Evolutionary conservation across 2,113 vertebrate genomes (phyloP), one percentile per base, ranked within the genome.

Genomic region (Chaetorhynchus papuensis): DNA sequence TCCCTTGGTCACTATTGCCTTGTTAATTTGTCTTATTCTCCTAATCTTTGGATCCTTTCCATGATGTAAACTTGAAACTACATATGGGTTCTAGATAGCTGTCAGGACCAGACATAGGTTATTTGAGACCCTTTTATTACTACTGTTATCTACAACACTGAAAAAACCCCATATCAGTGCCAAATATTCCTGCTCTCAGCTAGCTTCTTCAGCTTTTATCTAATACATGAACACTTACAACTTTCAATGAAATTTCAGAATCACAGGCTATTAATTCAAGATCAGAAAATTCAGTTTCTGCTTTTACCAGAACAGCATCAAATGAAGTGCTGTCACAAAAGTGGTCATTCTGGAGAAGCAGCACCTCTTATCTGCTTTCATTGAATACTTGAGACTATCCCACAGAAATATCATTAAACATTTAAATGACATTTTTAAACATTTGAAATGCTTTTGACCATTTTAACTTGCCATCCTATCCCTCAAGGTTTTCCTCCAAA

Each of bases 281-380:
- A 66, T 1, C 30, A 74, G n/a, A 44, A 89, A 66, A 26, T 86
- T 71, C 65, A 79, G 52, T 30, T 78, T 23, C 3, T 64, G 31
- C 21, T 52, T 85, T 74, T 22, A 71, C 15, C 41, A 68, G 24
- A 75, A 30, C 9, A 82, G 11, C 10, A 82, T 5, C 31, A 66
- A 45, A 77, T 57, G 22, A 93, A 74, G 18, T 28, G 50, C 19
- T 45, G 63, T 35, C 44, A 94, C 26, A 79, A 57, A 94, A 91
- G 6, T 9, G 10, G 54, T 50, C 68, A 39, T 70, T 56, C 64
- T 77, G 22, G 11, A 65, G 37, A 89, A 65, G n/a, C 2, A 65
- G 59, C 11, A 33, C 9, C 26, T 66, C 20, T 42, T 78, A 74
- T 9, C 50, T 70, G 31, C 18, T 79, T 83, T 41, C 31, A 76